Evolutionary conservation across 2,113 vertebrate genomes (phyloP).

Genomic region (Callipepla californica): DNA sequence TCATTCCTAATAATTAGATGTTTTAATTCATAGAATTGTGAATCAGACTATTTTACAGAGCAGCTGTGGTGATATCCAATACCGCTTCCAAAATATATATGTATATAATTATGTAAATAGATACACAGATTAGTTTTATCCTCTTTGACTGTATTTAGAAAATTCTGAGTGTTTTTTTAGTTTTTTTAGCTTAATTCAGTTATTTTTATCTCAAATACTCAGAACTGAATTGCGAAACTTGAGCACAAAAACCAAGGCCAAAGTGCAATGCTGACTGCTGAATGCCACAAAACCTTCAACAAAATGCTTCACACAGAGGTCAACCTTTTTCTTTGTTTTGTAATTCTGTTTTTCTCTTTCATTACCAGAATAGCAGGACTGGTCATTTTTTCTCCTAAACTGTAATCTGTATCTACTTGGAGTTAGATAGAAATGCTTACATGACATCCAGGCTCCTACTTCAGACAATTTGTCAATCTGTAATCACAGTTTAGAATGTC

Average conservation of each 20-base stretch:
- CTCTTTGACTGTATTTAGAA: neutral
- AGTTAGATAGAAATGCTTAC: neutral
- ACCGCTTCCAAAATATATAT: neutral
- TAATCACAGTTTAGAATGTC: neutral
- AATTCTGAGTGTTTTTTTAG: neutral
- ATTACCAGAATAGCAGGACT: neutral
- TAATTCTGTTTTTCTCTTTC: neutral
- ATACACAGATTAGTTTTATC: neutral
- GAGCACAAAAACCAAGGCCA: neutral
- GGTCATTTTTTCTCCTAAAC: neutral
- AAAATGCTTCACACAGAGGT: neutral
- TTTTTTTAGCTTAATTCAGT: neutral
- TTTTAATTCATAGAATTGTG: neutral
- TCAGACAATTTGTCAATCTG: neutral
- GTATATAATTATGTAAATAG: neutral
- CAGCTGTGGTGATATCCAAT: neutral
- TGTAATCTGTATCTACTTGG: neutral
- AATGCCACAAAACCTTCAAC: neutral
- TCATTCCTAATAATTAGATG: neutral
- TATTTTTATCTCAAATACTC: neutral
- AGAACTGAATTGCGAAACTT: neutral
- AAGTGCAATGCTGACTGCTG: neutral
- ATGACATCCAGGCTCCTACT: neutral
- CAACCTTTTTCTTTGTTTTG: neutral
- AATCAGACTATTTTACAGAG: neutral